These are phyloP conservation scores for Aphaenogaster rudis DNA, from an alignment of 1,140 invertebrate species.

Conservation along the genomic window DNA sequence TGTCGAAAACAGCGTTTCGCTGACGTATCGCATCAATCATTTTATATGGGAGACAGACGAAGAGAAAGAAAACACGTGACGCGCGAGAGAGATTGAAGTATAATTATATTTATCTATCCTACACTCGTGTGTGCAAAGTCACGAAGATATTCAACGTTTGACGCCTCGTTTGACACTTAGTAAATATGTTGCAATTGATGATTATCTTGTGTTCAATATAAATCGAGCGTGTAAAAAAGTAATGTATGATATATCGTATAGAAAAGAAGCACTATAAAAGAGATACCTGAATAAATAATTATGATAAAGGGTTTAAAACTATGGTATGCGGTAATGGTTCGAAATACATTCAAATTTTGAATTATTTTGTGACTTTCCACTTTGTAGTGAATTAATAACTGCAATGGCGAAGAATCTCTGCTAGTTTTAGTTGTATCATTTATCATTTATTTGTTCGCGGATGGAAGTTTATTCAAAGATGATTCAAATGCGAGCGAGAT, in stretches of 20 bases:
- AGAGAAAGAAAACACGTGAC: background rate
- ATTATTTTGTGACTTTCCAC: conserved; percentile 9
- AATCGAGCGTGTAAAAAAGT: background rate
- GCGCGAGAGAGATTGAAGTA: background rate
- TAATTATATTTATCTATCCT: conserved; percentile 51
- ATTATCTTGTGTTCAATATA: background rate
- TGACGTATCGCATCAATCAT: conserved; percentile 64
- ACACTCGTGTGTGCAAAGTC: background rate
- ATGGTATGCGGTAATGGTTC: background rate
- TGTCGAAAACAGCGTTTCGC: conserved; percentile 76
- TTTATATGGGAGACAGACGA: conserved; percentile 39
- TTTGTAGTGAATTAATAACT: background rate
- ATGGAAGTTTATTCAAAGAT: background rate
- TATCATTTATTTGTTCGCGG: background rate
- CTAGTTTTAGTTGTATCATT: background rate
- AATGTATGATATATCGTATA: background rate
- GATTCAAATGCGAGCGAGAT: background rate
- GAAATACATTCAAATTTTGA: background rate
- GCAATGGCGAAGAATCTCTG: background rate
- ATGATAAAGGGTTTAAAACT: background rate
- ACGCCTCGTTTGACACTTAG: background rate
- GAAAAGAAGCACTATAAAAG: background rate
- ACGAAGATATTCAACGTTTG: conserved; percentile 21
- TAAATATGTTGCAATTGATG: conserved; percentile 8
- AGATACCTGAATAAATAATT: background rate